A percentile compares a stretch with the other conserved stretches of the same genome.
These are phyloP conservation scores for Blastomussa wellsi DNA, from an alignment of 92 coral and sea anemone species.

Conservation along the genomic window DNA sequence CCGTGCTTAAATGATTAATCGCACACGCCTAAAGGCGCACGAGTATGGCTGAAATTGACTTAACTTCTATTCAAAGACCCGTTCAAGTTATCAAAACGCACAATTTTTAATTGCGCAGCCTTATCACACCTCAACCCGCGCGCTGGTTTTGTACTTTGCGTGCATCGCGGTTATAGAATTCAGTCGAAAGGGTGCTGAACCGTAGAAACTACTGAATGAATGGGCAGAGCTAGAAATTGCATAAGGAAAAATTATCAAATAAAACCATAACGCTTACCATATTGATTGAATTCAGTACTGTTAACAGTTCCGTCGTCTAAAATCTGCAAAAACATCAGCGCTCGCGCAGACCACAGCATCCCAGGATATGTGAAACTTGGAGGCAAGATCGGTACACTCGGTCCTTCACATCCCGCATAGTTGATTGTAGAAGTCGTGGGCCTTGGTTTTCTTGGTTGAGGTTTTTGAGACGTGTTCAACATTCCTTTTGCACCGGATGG, in stretches of 20 bases:
- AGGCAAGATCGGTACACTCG: not conserved
- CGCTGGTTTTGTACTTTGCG: not conserved
- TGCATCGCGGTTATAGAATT: not conserved
- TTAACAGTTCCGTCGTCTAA: slow-evolving; percentile 28
- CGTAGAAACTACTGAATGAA: not conserved
- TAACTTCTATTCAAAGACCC: not conserved
- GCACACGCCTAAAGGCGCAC: not conserved
- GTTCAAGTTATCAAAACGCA: not conserved
- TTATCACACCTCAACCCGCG: not conserved
- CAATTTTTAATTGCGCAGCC: not conserved
- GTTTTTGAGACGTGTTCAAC: not conserved
- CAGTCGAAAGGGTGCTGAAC: not conserved
- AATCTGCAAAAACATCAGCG: slow-evolving; percentile 38
- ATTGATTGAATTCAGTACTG: not conserved
- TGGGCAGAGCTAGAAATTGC: not conserved
- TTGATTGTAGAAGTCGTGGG: not conserved
- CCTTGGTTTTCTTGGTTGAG: not conserved
- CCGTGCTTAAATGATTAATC: slow-evolving; percentile 23
- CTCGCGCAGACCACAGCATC: slow-evolving; percentile 25
- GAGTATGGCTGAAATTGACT: not conserved
- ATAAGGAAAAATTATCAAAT: not conserved
- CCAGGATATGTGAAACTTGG: slow-evolving; percentile 13
- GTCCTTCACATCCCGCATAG: not conserved
- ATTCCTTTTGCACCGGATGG: not conserved
- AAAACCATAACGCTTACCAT: slow-evolving; percentile 8